These are phyloP conservation scores for Caenorhabditis virilis DNA, from an alignment of 2,888 invertebrate species.

Conservation along the genomic window DNA sequence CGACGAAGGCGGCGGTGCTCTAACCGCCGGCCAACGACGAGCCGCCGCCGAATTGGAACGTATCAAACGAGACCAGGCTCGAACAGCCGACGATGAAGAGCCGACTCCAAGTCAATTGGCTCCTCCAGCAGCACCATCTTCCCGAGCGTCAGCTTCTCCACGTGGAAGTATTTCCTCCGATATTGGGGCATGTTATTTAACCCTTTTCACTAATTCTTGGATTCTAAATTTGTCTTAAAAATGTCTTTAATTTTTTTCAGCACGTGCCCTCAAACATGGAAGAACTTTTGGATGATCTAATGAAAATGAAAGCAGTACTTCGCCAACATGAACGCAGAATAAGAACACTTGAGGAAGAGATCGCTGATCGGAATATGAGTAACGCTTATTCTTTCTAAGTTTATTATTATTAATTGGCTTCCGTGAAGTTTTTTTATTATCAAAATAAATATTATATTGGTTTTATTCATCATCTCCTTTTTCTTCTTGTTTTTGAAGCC, in stretches of 20 bases:
- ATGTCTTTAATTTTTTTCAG: constrained; percentile 15
- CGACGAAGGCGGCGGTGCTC: constrained; percentile 52
- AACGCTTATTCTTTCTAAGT: constrained; percentile 55
- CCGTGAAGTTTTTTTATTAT: no score
- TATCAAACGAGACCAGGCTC: constrained; percentile 58
- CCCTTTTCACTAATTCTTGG: not conserved
- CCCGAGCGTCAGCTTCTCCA: constrained; percentile 30
- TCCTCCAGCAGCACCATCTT: constrained; percentile 12
- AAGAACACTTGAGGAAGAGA: constrained; percentile 64
- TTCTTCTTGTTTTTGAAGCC: constrained; percentile 43
- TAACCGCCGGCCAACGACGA: constrained; percentile 62
- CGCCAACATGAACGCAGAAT: constrained; percentile 68
- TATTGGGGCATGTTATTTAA: constrained; percentile 19
- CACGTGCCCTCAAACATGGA: constrained; percentile 52
- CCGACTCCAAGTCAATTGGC: constrained; percentile 15
- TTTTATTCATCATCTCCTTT: constrained; percentile 3
- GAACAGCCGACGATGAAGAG: constrained; percentile 39
- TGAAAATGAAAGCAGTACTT: constrained; percentile 66
- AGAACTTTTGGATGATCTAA: constrained; percentile 54
- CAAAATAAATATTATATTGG: constrained; percentile 8
- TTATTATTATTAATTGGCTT: not conserved
- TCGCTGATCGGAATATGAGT: constrained; percentile 61
- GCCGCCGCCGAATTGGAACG: constrained; percentile 66
- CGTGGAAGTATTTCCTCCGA: constrained; percentile 35
- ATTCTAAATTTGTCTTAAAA: not conserved